phyloP scores from a whole-genome alignment of 2,888 invertebrate species.

The Lacanobia wlatinum region DNA sequence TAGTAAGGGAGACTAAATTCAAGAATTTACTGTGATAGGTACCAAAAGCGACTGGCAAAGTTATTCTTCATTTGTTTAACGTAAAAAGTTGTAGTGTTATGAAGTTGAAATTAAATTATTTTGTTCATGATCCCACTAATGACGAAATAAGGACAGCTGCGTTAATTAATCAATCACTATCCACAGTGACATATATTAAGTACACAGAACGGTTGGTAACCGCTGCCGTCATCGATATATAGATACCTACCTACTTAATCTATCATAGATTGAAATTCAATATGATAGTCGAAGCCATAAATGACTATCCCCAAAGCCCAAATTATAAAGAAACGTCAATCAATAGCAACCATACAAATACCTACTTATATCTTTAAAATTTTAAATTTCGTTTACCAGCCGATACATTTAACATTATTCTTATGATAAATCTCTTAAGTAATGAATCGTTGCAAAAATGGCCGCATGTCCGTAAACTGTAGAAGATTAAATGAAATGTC shows the following conservation, averaged over 20 bases:
- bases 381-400: background rate
- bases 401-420: background rate
- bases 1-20: background rate
- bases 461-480: conserved; percentile 39
- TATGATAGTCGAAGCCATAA: conserved; percentile 46
- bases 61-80: background rate
- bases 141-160: conserved; percentile 11
- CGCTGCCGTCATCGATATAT: background rate
- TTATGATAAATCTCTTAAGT: background rate
- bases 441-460: conserved; percentile 29
- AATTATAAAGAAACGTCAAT: conserved; percentile 16
- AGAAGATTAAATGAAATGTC: conserved; percentile 59
- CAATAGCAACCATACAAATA: conserved; percentile 25
- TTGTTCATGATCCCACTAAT: background rate
- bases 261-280: conserved; percentile 32
- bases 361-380: background rate
- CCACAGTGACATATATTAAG: background rate
- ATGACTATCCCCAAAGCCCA: background rate
- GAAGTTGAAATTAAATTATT: background rate
- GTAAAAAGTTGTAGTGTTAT: background rate
- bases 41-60: background rate
- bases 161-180: background rate
- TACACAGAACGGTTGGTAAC: background rate
- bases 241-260: background rate
- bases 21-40: background rate